Evolutionary conservation across 2,797 vertebrate genomes (phyloP), one percentile per base, ranked within the genome.

Genomic region (Crax fasciolata): DNA sequence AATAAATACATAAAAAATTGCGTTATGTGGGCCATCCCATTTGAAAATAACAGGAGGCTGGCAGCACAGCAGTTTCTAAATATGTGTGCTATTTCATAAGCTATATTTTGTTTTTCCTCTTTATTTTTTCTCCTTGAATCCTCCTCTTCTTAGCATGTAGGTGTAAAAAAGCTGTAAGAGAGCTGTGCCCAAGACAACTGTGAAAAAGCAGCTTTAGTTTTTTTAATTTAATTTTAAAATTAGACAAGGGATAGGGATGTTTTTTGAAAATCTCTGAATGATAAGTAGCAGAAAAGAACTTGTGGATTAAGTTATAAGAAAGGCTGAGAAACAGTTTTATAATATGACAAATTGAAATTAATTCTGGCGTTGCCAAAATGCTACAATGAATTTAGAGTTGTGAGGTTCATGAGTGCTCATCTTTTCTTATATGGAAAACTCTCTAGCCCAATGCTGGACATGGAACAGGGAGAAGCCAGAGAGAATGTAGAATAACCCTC

Each of bases 181-280:
- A 86, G 54, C 89, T 90, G 57, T 82, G 76, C 76, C 73, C 2
- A 6, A 73, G 35, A 80, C 87, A 68, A 58, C 57, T 24, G 55
- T 44, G 63, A 88, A 67, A 79, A 83, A 87, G 13, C 38, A 82
- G 41, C 71, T 92, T 93, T 48, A 62, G 62, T 65, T 57, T 84
- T 88, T 65, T 63, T 24, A 88, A 81, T 88, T 81, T 81, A n/a
- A 7, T 78, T 88, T 88, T 95, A 88, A 96, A 95, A 90, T 95
- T 73, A 73, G 30, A 20, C 21, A 28, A 90, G 78, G 55, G 71
- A 18, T 14, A n/a, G 28, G 44, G 9, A 19, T 43, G 11, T 24
- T 5, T 86, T 85, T 75, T 58, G 14, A 84, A 90, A 96, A 77
- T 61, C 15, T 1, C 59, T 79, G 52, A 71, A 82, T 71, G 72